phyloP scores from a whole-genome alignment of 2,797 vertebrate genomes.

The Alfaro cultratus region DNA sequence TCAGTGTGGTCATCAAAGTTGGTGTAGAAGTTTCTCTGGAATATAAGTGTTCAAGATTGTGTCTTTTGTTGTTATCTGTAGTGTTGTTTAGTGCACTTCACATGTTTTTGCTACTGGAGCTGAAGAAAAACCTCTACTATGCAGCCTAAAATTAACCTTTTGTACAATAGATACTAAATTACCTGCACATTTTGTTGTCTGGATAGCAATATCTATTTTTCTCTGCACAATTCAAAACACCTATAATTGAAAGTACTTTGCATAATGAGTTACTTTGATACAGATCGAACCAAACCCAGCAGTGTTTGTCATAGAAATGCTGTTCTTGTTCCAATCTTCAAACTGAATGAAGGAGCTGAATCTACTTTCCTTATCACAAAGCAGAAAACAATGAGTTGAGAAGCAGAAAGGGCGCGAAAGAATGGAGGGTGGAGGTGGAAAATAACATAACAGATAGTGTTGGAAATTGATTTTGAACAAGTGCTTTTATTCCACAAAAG shows the following conservation, averaged over 20 bases:
- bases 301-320: conserved; percentile 26
- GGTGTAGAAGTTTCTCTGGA: not conserved
- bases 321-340: conserved; percentile 34
- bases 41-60: not conserved
- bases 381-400: conserved; percentile 57
- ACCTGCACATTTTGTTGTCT: not conserved
- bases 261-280: conserved; percentile 51
- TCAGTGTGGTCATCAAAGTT: not conserved
- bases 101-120: not conserved
- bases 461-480: conserved; percentile 71
- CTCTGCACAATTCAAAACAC: not conserved
- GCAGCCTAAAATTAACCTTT: not conserved
- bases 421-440: conserved; percentile 27
- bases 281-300: conserved; percentile 35
- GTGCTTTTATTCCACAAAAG: conserved; percentile 64
- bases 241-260: not conserved
- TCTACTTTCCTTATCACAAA: conserved; percentile 61
- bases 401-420: conserved; percentile 46
- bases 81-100: not conserved
- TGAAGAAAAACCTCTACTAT: not conserved
- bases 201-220: not conserved
- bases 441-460: conserved; percentile 44
- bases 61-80: not conserved
- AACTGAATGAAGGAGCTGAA: conserved; percentile 42
- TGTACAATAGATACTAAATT: not conserved